A percentile compares a stretch with the other conserved stretches of the same genome.
phyloP scores from a whole-genome alignment of 2,888 invertebrate species.

The Meliscaeva auricollis region DNA sequence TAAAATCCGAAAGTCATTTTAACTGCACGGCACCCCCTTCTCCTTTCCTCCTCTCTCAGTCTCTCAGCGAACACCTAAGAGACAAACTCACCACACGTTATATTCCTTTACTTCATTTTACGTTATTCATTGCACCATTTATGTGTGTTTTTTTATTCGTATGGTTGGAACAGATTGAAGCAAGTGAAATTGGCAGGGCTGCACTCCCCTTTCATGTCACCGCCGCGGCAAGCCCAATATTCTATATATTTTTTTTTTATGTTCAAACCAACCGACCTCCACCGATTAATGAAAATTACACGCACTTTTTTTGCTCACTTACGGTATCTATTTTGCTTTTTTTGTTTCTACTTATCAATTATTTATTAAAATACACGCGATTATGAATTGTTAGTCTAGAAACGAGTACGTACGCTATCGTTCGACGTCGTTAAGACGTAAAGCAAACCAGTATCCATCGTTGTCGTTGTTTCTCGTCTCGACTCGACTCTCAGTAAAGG shows the following conservation, averaged over 20 bases:
- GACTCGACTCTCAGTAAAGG: slow-evolving; percentile 3
- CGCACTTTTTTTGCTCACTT: slow-evolving; percentile 52
- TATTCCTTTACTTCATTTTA: slow-evolving; percentile 63
- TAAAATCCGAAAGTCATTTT: slow-evolving; percentile 36
- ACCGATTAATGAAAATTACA: slow-evolving; percentile 32
- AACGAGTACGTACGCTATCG: slow-evolving; percentile 45
- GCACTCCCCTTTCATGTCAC: background rate
- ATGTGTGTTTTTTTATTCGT: slow-evolving; percentile 50
- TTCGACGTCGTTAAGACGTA: slow-evolving; percentile 46
- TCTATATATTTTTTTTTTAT: slow-evolving; percentile 7
- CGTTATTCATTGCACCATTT: slow-evolving; percentile 62
- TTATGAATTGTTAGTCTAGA: slow-evolving; percentile 49
- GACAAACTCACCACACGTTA: slow-evolving; percentile 64
- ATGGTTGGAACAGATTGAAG: slow-evolving; percentile 48
- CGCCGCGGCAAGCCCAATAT: background rate
- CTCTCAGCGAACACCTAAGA: slow-evolving; percentile 5
- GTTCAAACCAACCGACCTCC: slow-evolving; percentile 7
- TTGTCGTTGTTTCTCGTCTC: slow-evolving; percentile 24
- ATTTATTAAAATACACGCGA: slow-evolving; percentile 41
- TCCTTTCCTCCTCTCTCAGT: background rate
- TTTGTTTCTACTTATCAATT: slow-evolving; percentile 18
- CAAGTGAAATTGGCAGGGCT: slow-evolving; percentile 67
- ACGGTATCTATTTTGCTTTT: slow-evolving; percentile 35
- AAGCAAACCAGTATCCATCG: slow-evolving; percentile 58
- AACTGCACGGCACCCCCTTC: background rate